Evolutionary conservation across 2,797 vertebrate species (phyloP).

Genomic region (Falco berigora): DNA sequence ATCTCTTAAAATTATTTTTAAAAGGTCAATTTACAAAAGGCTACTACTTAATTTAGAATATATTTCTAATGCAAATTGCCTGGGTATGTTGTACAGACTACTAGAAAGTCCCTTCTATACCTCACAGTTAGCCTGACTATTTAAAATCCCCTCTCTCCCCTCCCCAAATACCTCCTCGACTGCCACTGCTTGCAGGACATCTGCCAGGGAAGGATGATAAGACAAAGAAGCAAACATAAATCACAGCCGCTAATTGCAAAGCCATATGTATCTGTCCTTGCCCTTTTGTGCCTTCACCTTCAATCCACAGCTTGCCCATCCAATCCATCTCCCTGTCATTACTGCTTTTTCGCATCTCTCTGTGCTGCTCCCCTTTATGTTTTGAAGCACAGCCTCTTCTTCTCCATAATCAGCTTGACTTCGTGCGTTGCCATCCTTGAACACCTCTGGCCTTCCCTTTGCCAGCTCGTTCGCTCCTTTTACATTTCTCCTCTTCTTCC

Average conservation of each 20-base stretch:
- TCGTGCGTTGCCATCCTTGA: background rate
- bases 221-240: constrained; percentile 27
- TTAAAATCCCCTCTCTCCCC: background rate
- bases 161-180: background rate
- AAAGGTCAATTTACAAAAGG: background rate
- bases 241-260: constrained; percentile 21
- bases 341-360: background rate
- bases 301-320: background rate
- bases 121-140: background rate
- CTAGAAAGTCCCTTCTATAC: background rate
- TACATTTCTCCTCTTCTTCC: background rate
- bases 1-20: background rate
- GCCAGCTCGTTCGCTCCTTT: background rate
- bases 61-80: background rate
- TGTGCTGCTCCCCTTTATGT: background rate
- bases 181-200: background rate
- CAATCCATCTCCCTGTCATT: background rate
- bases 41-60: background rate
- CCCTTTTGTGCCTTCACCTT: background rate
- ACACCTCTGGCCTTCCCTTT: background rate
- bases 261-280: background rate
- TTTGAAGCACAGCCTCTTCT: background rate
- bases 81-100: background rate
- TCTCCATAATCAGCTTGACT: background rate
- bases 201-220: background rate